phyloP scores from a whole-genome alignment of 2,888 invertebrate genomes.

The Cephus pulcher region DNA sequence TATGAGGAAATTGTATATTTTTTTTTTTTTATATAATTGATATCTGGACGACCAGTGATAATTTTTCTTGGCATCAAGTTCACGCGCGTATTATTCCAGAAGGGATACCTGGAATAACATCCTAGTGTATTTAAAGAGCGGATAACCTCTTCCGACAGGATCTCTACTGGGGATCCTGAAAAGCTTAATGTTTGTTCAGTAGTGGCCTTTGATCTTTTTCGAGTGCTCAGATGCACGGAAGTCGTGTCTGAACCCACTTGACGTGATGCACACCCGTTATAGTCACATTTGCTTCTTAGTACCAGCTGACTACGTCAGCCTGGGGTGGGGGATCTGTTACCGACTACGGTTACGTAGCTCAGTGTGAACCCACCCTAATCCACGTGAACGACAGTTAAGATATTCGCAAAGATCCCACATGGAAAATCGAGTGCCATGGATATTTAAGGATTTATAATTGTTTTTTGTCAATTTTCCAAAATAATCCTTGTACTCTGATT shows the following conservation, averaged over 20 bases:
- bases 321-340: background rate
- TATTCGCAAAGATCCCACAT: background rate
- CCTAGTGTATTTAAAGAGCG: conserved; percentile 1
- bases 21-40: background rate
- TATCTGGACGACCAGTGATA: background rate
- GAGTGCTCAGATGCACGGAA: conserved; percentile 7
- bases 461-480: background rate
- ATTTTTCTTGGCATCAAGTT: background rate
- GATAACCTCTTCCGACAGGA: background rate
- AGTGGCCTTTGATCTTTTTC: conserved; percentile 31
- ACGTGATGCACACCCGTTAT: conserved; percentile 7
- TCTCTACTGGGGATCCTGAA: conserved; percentile 1
- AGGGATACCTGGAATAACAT: background rate
- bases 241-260: conserved; percentile 2
- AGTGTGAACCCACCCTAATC: background rate
- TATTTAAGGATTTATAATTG: background rate
- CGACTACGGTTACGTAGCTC: background rate
- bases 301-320: background rate
- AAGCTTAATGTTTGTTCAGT: conserved; percentile 28
- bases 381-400: background rate
- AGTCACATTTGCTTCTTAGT: background rate
- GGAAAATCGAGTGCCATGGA: background rate
- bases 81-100: background rate
- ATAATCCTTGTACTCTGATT: background rate
- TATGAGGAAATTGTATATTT: background rate